Percentiles rank a stretch among this genome's conserved stretches.
Evolutionary conservation across 2,113 vertebrate species (phyloP).

Genomic region (Embiotoca jacksoni): DNA sequence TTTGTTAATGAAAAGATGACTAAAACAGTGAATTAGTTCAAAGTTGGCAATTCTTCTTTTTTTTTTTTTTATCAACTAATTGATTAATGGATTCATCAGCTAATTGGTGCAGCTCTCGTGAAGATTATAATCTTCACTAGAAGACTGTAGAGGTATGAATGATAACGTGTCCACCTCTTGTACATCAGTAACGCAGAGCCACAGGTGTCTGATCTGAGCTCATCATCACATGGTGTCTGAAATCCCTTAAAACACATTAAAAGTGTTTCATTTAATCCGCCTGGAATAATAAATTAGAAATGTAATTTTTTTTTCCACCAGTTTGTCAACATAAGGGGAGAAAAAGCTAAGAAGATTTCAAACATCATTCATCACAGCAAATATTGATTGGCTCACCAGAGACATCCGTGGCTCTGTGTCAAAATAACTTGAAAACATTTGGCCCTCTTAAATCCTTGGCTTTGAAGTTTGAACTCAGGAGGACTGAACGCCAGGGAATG

Average conservation of each 20-base stretch:
- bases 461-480: constrained; percentile 49
- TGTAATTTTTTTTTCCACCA: constrained; percentile 16
- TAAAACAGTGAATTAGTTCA: too few species aligned
- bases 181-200: constrained; percentile 31
- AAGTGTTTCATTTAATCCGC: constrained; percentile 9
- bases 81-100: too few species aligned
- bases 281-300: constrained; percentile 14
- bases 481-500: constrained; percentile 12
- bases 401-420: constrained; percentile 42
- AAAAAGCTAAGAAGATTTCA: constrained; percentile 49
- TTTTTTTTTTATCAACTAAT: too few species aligned
- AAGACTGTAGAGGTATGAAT: constrained; percentile 4
- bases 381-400: constrained; percentile 54
- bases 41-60: too few species aligned
- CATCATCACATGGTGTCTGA: constrained; percentile 5
- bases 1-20: too few species aligned
- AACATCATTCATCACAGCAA: constrained; percentile 53
- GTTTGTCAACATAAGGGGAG: constrained; percentile 20
- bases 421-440: constrained; percentile 59
- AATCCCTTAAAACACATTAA: constrained; percentile 6
- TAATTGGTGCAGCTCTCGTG: too few species aligned
- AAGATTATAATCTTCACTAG: too few species aligned
- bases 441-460: constrained; percentile 74
- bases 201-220: constrained; percentile 16
- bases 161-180: constrained; percentile 25